Conservation (phyloP, 2,888 invertebrate species). For the Lacanobia wlatinum region DNA sequence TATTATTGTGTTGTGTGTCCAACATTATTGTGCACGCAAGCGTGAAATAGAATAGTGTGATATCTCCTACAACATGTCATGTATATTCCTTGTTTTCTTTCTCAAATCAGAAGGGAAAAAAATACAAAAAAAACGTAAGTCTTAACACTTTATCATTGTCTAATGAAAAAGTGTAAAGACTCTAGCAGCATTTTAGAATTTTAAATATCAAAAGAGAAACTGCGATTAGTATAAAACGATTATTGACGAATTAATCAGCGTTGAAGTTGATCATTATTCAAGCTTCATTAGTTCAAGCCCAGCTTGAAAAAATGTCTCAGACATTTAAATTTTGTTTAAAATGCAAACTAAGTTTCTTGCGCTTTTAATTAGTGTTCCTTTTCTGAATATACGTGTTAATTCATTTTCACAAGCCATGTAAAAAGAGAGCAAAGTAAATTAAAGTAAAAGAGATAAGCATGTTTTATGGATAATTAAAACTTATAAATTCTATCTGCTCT, state of each 20-base stretch:
- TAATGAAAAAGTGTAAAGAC: too few species aligned
- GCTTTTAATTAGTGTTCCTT: conserved; percentile 43
- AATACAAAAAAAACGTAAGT: not conserved
- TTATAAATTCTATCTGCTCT: conserved; percentile 55
- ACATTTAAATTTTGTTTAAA: conserved; percentile 49
- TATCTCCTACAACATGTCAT: not conserved
- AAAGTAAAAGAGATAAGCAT: conserved; percentile 57
- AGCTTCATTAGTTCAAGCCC: conserved; percentile 41
- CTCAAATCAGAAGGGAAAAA: not conserved
- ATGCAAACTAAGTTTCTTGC: conserved; percentile 41
- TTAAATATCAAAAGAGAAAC: not conserved
- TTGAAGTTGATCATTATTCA: conserved; percentile 32
- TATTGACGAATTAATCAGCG: conserved; percentile 31
- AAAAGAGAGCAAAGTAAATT: conserved; percentile 50
- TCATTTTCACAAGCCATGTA: conserved; percentile 50
- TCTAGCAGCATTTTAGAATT: not conserved
- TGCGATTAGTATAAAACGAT: not conserved
- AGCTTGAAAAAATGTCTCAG: conserved; percentile 45
- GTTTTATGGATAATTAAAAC: conserved; percentile 65
- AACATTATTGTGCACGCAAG: conserved; percentile 2
- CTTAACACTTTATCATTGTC: too few species aligned
- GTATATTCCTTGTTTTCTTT: too few species aligned
- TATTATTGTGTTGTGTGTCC: not conserved
- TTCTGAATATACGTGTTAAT: conserved; percentile 52
- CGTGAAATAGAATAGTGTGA: not conserved